These are phyloP conservation scores for Pyrrhia umbra DNA, from an alignment of 2,888 invertebrate genomes.

Conservation along the genomic window DNA sequence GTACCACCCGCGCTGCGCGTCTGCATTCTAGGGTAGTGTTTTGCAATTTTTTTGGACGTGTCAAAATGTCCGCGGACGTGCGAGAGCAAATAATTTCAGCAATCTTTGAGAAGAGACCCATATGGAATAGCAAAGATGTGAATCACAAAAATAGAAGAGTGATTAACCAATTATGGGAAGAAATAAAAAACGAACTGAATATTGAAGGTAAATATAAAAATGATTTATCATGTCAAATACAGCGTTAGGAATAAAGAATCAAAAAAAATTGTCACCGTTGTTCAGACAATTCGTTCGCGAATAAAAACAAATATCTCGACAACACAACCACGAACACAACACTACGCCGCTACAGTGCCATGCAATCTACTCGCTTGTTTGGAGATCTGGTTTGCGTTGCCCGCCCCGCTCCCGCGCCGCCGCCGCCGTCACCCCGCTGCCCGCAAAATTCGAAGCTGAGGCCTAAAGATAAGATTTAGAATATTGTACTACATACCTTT, in stretches of 20 bases:
- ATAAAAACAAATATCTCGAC: background rate
- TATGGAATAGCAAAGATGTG: slow-evolving; percentile 51
- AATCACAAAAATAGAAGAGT: slow-evolving; percentile 55
- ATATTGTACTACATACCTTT: too few species aligned
- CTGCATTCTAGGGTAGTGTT: slow-evolving; percentile 34
- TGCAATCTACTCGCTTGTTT: too few species aligned
- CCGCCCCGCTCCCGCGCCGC: too few species aligned
- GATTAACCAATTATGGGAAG: slow-evolving; percentile 49
- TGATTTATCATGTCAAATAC: slow-evolving; percentile 22
- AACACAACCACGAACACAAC: background rate
- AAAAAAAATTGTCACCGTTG: background rate
- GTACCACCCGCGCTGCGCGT: slow-evolving; percentile 9
- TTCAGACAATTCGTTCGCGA: background rate
- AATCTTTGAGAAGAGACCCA: slow-evolving; percentile 48
- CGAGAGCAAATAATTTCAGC: slow-evolving; percentile 51
- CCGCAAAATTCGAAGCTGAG: background rate
- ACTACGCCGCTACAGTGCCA: too few species aligned
- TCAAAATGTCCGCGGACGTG: slow-evolving; percentile 44
- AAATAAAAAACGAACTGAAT: slow-evolving; percentile 48
- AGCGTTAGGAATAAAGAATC: too few species aligned
- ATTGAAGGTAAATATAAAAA: slow-evolving; percentile 43
- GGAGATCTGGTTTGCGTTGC: too few species aligned
- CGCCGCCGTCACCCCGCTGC: too few species aligned
- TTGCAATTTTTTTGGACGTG: background rate
- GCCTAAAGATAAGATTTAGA: too few species aligned